A percentile compares a stretch with the other conserved stretches of the same genome.
These are phyloP conservation scores for Euplagia quadripunctaria DNA, from an alignment of 2,888 invertebrate genomes.

Conservation along the genomic window DNA sequence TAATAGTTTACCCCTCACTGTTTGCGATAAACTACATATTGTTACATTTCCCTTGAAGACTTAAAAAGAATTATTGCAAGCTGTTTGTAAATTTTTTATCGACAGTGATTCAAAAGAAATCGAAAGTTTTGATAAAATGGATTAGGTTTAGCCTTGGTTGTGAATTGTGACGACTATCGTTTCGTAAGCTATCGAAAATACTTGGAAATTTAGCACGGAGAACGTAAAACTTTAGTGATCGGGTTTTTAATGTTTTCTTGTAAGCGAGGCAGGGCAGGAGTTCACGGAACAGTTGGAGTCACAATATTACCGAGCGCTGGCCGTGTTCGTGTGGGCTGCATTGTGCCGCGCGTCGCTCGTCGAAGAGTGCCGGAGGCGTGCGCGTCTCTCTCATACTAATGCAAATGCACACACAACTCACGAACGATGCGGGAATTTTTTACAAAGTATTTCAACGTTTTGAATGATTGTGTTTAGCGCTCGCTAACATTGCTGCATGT, in stretches of 20 bases:
- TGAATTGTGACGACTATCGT: conserved; percentile 15
- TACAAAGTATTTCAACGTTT: conserved; percentile 25
- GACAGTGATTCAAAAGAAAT: conserved; percentile 28
- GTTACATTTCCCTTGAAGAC: neutral
- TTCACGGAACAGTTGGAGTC: conserved; percentile 13
- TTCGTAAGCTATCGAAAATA: conserved; percentile 13
- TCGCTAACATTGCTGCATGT: conserved; percentile 19
- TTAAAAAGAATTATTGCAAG: neutral
- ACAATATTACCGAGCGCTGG: neutral
- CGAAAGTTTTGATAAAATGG: conserved; percentile 29
- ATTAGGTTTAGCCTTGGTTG: conserved; percentile 29
- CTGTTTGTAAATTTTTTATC: neutral
- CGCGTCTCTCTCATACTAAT: conserved; percentile 23
- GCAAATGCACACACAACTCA: conserved; percentile 23
- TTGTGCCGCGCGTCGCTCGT: neutral
- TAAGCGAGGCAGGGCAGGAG: conserved; percentile 3
- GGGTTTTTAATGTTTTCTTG: conserved; percentile 17
- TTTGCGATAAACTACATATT: conserved; percentile 13
- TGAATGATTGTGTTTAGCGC: conserved; percentile 27
- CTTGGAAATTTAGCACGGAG: conserved; percentile 3
- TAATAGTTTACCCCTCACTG: conserved; percentile 2
- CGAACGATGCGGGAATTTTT: conserved; percentile 17
- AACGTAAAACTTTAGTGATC: conserved; percentile 11
- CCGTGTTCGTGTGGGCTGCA: conserved; percentile 7
- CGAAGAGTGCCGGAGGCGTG: conserved; percentile 21